phyloP scores from a whole-genome alignment of 1,140 invertebrate species.

The Microplitis demolitor region DNA sequence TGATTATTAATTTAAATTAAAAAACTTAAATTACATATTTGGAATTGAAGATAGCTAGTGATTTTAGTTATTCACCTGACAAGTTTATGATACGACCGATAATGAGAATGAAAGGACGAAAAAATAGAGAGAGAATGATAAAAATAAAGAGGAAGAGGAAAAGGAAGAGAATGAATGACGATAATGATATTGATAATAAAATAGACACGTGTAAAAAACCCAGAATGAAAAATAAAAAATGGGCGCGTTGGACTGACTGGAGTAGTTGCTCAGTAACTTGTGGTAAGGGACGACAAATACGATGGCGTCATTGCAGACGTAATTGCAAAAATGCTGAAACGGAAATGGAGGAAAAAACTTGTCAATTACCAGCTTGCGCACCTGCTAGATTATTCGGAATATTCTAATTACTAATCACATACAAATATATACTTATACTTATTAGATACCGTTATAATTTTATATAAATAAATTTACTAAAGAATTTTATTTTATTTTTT shows the following conservation, averaged over 20 bases:
- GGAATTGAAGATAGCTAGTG: slow-evolving; percentile 21
- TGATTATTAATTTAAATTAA: no score
- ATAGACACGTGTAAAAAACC: slow-evolving; percentile 7
- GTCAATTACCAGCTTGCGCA: slow-evolving; percentile 57
- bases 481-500: no score
- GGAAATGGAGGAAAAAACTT: slow-evolving; percentile 61
- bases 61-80: background rate
- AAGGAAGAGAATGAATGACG: no score
- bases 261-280: slow-evolving; percentile 66
- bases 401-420: slow-evolving; percentile 34
- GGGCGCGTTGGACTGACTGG: slow-evolving; percentile 66
- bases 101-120: no score
- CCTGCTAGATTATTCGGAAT: slow-evolving; percentile 47
- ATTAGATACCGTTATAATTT: background rate
- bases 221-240: slow-evolving; percentile 37
- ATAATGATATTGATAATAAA: background rate
- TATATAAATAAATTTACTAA: slow-evolving; percentile 36
- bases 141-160: slow-evolving; percentile 5
- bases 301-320: slow-evolving; percentile 63
- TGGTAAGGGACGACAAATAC: slow-evolving; percentile 65
- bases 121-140: background rate
- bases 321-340: slow-evolving; percentile 51
- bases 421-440: no score
- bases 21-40: slow-evolving; percentile 14
- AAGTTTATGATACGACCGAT: background rate